Evolutionary conservation across 2,888 invertebrate species (phyloP), one percentile per base, ranked within the genome.

Genomic region (Carcina quercana): DNA sequence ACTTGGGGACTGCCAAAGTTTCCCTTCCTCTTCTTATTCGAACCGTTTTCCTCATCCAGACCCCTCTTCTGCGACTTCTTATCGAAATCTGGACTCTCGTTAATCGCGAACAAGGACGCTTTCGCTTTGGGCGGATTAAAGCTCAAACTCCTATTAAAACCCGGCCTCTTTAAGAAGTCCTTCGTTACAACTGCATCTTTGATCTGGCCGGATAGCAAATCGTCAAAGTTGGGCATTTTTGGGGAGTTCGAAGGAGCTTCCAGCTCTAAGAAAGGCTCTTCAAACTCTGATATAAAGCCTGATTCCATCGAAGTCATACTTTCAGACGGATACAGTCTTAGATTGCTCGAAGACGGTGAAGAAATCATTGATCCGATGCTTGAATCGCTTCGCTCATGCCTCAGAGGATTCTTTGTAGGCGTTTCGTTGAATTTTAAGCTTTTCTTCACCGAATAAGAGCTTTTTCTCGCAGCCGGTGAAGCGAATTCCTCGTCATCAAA

Each of bases 21-120:
- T 0, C 69, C 65, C 33, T 63, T 74, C 37, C 65, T 62, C 39
- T 64, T 49, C 49, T 74, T 87, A 62, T 52, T 80, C 27, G 40
- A 71, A 28, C 57, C 72, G 52, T 51, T 59, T 37, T 59, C 72
- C 0, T 60, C 62, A 19, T 65, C 70, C 13, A 88, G 86, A 0
- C 88, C 85, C 22, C 94, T 84, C 64, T 94, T 94, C 24, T 53
- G 54, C 1, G 43, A 54, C 29, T 58, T 61, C 38, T 63, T 68
- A 30, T 55, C 49, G n/a, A 28, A 35, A 2, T 28, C 35, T 1
- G 76, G 68, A 37, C 64, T 69, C 42, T 78, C 79, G 1, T 61
- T 14, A 2, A 73, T 66, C 0, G 75, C 59, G 5, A 76, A 61
- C 0, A 79, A 33, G 0, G 69, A 67, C 0, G 67, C 53, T 25